phyloP scores from a whole-genome alignment of 2,888 invertebrate genomes.

The Plutella xylostella region DNA sequence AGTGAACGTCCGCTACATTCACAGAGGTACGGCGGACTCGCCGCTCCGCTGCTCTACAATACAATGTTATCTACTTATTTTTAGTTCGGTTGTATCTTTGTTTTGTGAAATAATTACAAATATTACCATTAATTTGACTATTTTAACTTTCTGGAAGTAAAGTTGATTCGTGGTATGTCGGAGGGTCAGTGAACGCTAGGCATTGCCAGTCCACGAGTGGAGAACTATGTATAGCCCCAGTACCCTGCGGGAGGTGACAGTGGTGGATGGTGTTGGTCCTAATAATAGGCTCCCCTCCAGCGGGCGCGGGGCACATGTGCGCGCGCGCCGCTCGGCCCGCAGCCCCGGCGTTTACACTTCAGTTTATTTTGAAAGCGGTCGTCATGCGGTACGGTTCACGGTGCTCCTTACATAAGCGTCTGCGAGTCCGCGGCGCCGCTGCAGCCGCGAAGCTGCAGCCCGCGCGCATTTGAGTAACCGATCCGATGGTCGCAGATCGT shows the following conservation, averaged over 20 bases:
- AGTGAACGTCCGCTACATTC: conserved; percentile 35
- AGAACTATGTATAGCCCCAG: conserved; percentile 63
- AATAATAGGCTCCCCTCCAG: conserved; percentile 69
- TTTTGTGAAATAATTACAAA: too few relatives aligned
- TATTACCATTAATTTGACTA: too few relatives aligned
- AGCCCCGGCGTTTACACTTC: conserved; percentile 25
- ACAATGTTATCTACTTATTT: too few relatives aligned
- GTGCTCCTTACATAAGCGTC: conserved; percentile 52
- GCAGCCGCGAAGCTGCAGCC: conserved; percentile 38
- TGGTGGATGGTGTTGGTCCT: conserved; percentile 67
- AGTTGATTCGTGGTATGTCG: conserved; percentile 17
- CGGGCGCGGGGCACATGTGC: conserved; percentile 61
- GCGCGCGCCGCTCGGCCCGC: conserved; percentile 42
- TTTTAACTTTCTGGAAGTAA: not conserved
- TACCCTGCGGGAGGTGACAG: conserved; percentile 69
- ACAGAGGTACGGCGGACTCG: too few relatives aligned
- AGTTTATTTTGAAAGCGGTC: conserved; percentile 64
- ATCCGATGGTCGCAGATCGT: conserved; percentile 66
- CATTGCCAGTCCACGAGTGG: conserved; percentile 62
- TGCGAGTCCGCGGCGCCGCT: conserved; percentile 2
- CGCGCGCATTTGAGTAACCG: conserved; percentile 66
- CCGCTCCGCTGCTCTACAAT: not conserved
- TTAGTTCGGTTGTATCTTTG: too few relatives aligned
- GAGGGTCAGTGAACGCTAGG: conserved; percentile 61
- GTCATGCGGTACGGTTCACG: conserved; percentile 62